Evolutionary conservation across 2,888 invertebrate genomes (phyloP), one percentile per base, ranked within the genome.

Genomic region (Caenorhabditis becei): DNA sequence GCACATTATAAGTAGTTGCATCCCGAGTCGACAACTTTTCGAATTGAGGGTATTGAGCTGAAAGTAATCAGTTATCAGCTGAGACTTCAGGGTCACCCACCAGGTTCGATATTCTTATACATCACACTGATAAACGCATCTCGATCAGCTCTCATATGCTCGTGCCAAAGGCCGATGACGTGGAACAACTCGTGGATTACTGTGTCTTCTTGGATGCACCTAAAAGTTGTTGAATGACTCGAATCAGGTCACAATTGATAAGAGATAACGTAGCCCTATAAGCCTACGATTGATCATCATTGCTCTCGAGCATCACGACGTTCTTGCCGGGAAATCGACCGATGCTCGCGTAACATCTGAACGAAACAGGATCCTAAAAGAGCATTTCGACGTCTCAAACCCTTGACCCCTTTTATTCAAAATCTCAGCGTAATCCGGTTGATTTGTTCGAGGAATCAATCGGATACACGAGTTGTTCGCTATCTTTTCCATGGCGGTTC

Each of bases 241-340:
- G n/a, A n/a, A n/a, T n/a, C n/a, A n/a, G n/a, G n/a, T n/a, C n/a
- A 44, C 41, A 14, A 16, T 28, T 23, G 8, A 20, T 2, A 28
- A 26, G 20, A n/a, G 35, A 26, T 47, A 32, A 35, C 28, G 44
- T 49, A 18, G 80, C 32, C 32, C 32, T 32, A 23, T 80, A 65
- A 1, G 82, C 83, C 67, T 83, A 89, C 75, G 88, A 88, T 49
- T 87, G 85, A 47, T 80, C 59, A 41, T 82, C 77, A 62, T 88
- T 89, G 49, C 88, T 83, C 74, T 89, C 89, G 44, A 89, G 62
- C 89, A 90, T 89, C 20, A 89, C 83, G n/a, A 89, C 83, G 63
- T 89, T 89, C 47, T 71, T 82, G 16, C 89, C 89, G 2, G 82
- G 79, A 20, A 75, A 77, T 16, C 89, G 70, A 5, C 89, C 89